phyloP scores from a whole-genome alignment of 2,888 invertebrate genomes.

The Drosophila sordidapex region DNA sequence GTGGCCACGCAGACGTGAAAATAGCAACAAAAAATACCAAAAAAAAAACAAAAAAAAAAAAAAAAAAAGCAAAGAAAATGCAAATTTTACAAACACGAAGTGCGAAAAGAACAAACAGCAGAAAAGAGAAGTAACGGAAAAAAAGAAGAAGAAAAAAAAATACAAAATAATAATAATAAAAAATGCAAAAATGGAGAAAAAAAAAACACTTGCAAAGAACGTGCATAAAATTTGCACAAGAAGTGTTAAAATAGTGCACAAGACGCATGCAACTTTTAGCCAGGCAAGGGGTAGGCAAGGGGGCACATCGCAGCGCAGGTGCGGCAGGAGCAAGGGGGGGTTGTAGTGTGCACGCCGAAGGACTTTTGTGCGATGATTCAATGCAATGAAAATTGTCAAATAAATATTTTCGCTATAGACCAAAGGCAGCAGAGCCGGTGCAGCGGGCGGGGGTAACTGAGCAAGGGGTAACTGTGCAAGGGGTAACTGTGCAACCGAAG shows the following conservation, averaged over 20 bases:
- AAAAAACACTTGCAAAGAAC: conserved; percentile 44
- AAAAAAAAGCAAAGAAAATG: conserved; percentile 33
- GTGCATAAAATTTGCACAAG: conserved; percentile 77
- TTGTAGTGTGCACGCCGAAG: conserved; percentile 22
- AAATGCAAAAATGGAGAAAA: conserved; percentile 4
- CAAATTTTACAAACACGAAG: conserved; percentile 53
- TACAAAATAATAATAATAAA: conserved; percentile 1
- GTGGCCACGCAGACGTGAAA: conserved; percentile 59
- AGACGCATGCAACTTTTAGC: conserved; percentile 68
- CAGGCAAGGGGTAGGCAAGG: conserved; percentile 23
- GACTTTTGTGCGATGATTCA: conserved; percentile 46
- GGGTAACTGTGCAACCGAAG: conserved; percentile 35
- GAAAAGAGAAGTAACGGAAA: conserved; percentile 1
- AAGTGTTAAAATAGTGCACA: conserved; percentile 74
- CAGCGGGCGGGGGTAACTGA: not conserved
- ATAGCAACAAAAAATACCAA: conserved; percentile 19
- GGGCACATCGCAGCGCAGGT: not conserved
- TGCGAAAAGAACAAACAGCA: conserved; percentile 30
- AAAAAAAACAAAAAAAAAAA: not conserved
- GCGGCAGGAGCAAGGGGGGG: not conserved
- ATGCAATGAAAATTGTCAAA: conserved; percentile 69
- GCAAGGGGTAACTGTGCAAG: conserved; percentile 8
- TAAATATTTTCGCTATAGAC: conserved; percentile 61
- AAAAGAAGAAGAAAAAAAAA: conserved; percentile 5
- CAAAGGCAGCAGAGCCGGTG: conserved; percentile 18